phyloP scores from a whole-genome alignment of 2,113 vertebrate genomes.

The Indicator indicator region DNA sequence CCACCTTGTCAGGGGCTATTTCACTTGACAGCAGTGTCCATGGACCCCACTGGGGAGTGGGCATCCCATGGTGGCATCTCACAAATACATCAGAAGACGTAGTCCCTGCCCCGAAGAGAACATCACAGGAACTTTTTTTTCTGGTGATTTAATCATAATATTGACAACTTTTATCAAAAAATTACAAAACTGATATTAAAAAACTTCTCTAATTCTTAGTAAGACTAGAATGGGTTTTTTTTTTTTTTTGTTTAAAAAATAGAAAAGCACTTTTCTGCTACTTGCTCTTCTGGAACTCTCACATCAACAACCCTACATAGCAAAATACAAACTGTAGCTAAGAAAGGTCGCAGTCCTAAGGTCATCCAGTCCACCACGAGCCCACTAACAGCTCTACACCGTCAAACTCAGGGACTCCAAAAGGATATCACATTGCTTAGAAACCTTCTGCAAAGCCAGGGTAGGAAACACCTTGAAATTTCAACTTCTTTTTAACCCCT shows the following conservation, averaged over 20 bases:
- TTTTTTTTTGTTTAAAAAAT: constrained; percentile 45
- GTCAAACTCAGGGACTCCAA: constrained; percentile 56
- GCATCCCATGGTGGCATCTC: background rate
- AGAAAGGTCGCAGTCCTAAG: constrained; percentile 66
- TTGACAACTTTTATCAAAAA: constrained; percentile 78
- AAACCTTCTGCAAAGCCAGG: constrained; percentile 41
- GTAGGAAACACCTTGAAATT: constrained; percentile 25
- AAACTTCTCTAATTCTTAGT: constrained; percentile 75
- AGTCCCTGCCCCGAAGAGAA: constrained; percentile 72
- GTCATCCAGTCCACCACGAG: constrained; percentile 62
- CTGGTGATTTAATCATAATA: constrained; percentile 77
- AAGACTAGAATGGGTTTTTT: constrained; percentile 71
- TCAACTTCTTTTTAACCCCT: constrained; percentile 5
- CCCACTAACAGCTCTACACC: constrained; percentile 46
- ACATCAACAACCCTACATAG: constrained; percentile 73
- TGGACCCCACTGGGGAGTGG: background rate
- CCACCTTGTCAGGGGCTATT: background rate
- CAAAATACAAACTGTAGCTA: constrained; percentile 74
- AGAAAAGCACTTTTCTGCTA: constrained; percentile 74
- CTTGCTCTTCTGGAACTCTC: constrained; percentile 71
- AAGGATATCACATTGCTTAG: constrained; percentile 4
- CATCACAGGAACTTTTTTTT: constrained; percentile 73
- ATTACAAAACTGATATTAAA: constrained; percentile 77
- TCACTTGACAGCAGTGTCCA: background rate
- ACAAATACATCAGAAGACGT: background rate